These are phyloP conservation scores for Catamblyrhynchus diadema DNA, from an alignment of 2,797 vertebrate species.

Conservation along the genomic window DNA sequence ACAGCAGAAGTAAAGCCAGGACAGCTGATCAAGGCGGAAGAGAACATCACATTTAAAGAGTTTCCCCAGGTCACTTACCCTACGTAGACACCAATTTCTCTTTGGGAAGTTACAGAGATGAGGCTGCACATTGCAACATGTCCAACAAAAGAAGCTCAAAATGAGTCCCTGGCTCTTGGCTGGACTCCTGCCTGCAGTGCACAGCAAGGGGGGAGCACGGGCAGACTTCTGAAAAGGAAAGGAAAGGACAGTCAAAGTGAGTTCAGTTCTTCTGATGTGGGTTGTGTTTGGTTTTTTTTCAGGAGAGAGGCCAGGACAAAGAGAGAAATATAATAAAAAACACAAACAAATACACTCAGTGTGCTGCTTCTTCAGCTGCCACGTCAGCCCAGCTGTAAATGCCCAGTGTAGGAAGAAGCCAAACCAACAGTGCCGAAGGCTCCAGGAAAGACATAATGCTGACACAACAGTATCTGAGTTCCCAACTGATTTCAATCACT, in stretches of 20 bases:
- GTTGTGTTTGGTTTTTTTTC: background rate
- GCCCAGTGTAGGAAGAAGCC: slow-evolving; percentile 54
- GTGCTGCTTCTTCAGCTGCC: slow-evolving; percentile 53
- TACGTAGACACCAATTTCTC: background rate
- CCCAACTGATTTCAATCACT: slow-evolving; percentile 77
- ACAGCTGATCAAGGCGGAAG: background rate
- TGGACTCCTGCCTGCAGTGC: background rate
- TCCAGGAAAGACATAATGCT: slow-evolving; percentile 71
- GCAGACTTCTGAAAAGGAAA: background rate
- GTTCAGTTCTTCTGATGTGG: slow-evolving; percentile 12
- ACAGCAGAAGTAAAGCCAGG: background rate
- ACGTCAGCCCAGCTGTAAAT: slow-evolving; percentile 66
- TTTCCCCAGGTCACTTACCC: background rate
- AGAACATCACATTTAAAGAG: background rate
- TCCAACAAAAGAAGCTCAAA: background rate
- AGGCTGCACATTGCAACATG: background rate
- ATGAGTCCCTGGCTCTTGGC: background rate
- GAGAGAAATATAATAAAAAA: slow-evolving; percentile 29
- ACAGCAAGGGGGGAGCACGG: rapidly evolving
- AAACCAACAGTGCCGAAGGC: slow-evolving; percentile 57
- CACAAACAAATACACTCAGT: slow-evolving; percentile 25
- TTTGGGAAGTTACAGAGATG: background rate
- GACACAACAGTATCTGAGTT: slow-evolving; percentile 69
- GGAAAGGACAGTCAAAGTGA: background rate
- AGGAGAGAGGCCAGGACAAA: background rate